A percentile compares a stretch with the other conserved stretches of the same genome.
phyloP scores from a whole-genome alignment of 2,113 vertebrate genomes.

The Dendropsophus ebraccatus region DNA sequence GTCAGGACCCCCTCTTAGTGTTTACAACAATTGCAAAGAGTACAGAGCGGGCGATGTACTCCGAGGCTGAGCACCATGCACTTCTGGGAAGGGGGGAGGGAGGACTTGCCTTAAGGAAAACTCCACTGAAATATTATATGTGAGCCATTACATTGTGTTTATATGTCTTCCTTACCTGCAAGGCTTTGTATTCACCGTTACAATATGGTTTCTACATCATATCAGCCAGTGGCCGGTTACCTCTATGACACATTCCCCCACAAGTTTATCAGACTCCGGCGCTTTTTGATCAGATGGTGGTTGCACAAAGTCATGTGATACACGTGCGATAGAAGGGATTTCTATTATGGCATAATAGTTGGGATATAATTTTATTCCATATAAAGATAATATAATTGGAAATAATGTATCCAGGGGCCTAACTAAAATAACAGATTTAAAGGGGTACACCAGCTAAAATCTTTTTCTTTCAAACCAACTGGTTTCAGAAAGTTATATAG shows the following conservation, averaged over 20 bases:
- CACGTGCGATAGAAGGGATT: no score
- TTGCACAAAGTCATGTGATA: no score
- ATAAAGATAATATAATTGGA: no score
- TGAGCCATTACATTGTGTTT: background rate
- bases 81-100: background rate
- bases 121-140: background rate
- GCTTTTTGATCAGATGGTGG: no score
- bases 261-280: background rate
- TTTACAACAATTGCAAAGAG: constrained; percentile 3
- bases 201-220: background rate
- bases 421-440: background rate
- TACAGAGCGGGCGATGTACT: background rate
- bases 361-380: no score
- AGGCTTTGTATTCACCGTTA: background rate
- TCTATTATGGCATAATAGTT: no score
- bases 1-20: constrained; percentile 5
- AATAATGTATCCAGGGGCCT: no score
- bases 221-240: background rate
- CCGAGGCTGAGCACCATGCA: background rate
- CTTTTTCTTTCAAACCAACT: no score
- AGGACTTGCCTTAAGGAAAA: background rate
- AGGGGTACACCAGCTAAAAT: no score
- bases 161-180: background rate
- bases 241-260: background rate
- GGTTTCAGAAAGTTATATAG: no score